Conservation (phyloP, 1,140 invertebrate species). For the Sitophilus oryzae region DNA sequence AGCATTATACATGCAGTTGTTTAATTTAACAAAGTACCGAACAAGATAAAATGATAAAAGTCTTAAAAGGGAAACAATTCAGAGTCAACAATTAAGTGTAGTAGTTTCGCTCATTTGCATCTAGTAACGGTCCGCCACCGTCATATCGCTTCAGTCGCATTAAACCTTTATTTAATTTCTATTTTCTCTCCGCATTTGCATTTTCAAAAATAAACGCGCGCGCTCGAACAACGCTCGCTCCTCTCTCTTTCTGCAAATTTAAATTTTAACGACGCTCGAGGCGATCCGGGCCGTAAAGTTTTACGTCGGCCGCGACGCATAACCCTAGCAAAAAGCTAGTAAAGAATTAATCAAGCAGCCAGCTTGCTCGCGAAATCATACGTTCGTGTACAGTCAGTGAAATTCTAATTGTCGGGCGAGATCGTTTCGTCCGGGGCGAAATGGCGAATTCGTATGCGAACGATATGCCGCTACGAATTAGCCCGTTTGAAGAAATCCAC, state of each 20-base stretch:
- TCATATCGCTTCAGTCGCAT: not conserved
- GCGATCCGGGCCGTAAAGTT: constrained; percentile 21
- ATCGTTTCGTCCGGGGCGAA: constrained; percentile 2
- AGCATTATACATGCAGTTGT: no score
- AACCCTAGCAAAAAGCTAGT: constrained; percentile 25
- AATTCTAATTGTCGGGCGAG: constrained; percentile 17
- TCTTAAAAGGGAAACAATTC: no score
- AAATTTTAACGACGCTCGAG: constrained; percentile 24
- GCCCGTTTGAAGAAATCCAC: constrained; percentile 22
- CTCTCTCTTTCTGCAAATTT: constrained; percentile 22
- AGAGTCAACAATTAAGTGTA: no score
- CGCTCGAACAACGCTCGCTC: not conserved
- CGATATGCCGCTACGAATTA: not conserved
- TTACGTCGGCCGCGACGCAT: constrained; percentile 5
- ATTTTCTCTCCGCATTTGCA: not conserved
- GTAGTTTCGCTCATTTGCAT: no score
- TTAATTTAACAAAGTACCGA: no score
- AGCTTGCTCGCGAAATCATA: constrained; percentile 21
- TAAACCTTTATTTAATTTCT: not conserved
- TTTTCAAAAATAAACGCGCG: not conserved
- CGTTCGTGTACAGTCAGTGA: constrained; percentile 15
- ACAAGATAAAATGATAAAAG: no score
- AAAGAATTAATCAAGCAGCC: constrained; percentile 22
- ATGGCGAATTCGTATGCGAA: constrained; percentile 5
- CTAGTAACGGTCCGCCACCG: no score